These are phyloP conservation scores for Sesamia inferens DNA, from an alignment of 2,888 invertebrate genomes.

Conservation along the genomic window DNA sequence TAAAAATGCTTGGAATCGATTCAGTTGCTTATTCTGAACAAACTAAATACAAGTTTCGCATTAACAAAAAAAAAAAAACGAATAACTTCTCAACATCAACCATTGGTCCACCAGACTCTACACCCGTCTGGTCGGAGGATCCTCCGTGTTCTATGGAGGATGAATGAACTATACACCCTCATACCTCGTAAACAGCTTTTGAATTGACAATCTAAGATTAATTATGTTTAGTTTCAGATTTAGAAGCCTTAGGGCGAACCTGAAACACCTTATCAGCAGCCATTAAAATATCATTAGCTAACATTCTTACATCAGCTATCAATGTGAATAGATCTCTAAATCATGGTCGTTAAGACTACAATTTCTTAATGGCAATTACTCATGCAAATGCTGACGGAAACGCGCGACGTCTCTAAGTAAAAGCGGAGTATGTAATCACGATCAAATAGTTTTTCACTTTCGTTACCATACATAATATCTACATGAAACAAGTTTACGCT, in stretches of 20 bases:
- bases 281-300: slow-evolving; percentile 26
- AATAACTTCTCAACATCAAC: no score
- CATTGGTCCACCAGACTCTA: no score
- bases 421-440: slow-evolving; percentile 55
- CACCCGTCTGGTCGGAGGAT: no score
- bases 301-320: slow-evolving; percentile 18
- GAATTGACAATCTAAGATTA: neutral
- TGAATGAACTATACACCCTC: no score
- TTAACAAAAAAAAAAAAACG: no score
- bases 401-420: slow-evolving; percentile 53
- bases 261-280: neutral
- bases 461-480: slow-evolving; percentile 44
- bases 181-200: neutral
- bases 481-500: slow-evolving; percentile 47
- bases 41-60: no score
- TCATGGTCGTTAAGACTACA: slow-evolving; percentile 14
- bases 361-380: slow-evolving; percentile 23
- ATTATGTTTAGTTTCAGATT: slow-evolving; percentile 7
- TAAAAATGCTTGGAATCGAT: no score
- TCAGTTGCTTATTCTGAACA: no score
- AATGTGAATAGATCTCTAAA: slow-evolving; percentile 16
- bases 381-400: slow-evolving; percentile 52
- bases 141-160: no score
- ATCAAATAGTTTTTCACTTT: slow-evolving; percentile 65
- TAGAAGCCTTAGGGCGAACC: slow-evolving; percentile 5